Evolutionary conservation across 92 coral and sea anemone genomes (phyloP), one percentile per base, ranked within the genome.

Genomic region (Actinernus sp.): DNA sequence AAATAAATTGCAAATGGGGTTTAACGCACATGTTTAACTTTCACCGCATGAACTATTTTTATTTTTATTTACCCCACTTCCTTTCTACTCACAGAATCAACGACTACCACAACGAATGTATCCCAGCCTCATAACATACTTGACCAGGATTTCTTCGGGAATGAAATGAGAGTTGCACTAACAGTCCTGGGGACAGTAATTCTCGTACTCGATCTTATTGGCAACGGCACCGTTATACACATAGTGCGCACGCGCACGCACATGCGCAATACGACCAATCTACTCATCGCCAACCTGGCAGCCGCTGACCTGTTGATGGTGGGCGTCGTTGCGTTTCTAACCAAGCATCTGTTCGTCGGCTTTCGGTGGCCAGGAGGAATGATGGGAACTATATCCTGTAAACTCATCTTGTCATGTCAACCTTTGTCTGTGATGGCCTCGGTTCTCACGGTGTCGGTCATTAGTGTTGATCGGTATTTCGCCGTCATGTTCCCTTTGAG

Each of bases 221-320:
- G 93, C 9, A 87, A 87, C 60, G 39, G 31, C 40, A 63, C 47
- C 40, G 65, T 87, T 49, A 87, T 87, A n/a, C 81, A 87, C 58
- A 62, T 87, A 48, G 73, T 76, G 61, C 88, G 85, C 57, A 76
- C 77, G 51, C 78, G 88, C 58, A 61, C 82, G 39, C 85, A 78
- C 73, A 69, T 70, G 73, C 93, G 81, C 61, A 74, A 58, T 25
- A 68, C 73, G 7, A 69, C 66, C 1, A 84, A 87, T 49, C 69
- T 87, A 39, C 72, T 87, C 1, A 87, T 87, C 33, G 78, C 66
- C 3, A 87, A 81, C 45, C 70, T 87, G 23, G 93, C 93, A 55
- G 66, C 63, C 68, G 83, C 93, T 50, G 93, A 87, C 73, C 71
- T 87, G 41, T 46, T 81, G 50, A 87, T 87, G 93, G 62, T 87